Evolutionary conservation across 2,113 vertebrate genomes (phyloP).

Genomic region (Austrofundulus limnaeus): DNA sequence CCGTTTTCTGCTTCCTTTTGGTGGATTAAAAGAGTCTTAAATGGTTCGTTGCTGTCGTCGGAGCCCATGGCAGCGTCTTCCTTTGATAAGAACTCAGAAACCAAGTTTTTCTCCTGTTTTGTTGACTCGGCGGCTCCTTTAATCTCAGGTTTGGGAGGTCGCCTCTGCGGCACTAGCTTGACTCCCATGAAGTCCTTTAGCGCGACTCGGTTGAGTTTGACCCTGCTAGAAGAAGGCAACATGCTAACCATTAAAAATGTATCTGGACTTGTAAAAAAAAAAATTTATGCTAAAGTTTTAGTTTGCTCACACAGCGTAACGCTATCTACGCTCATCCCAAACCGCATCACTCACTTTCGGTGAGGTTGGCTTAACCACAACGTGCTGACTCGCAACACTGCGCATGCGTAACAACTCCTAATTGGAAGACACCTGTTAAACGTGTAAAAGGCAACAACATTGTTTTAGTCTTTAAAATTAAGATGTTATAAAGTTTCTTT

Average conservation of each 20-base stretch:
- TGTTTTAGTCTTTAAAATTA: no score
- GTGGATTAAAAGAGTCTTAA: accelerated
- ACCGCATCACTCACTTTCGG: accelerated
- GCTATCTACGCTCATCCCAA: accelerated
- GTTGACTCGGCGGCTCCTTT: neutral
- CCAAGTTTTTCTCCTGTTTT: neutral
- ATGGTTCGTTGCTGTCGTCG: neutral
- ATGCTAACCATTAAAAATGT: conserved; percentile 10
- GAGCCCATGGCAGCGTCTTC: neutral
- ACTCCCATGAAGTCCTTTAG: conserved; percentile 20
- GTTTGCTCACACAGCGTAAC: neutral
- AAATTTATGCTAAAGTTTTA: neutral
- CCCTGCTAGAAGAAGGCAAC: conserved; percentile 23
- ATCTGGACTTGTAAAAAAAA: neutral
- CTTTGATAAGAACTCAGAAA: neutral
- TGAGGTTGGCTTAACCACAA: neutral
- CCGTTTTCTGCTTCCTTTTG: no score
- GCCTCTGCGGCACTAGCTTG: conserved; percentile 18
- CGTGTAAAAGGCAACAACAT: no score
- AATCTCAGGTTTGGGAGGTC: neutral
- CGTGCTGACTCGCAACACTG: conserved; percentile 12
- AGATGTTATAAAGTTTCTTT: no score
- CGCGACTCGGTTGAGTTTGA: conserved; percentile 40
- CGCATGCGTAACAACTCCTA: no score
- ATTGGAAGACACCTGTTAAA: no score